phyloP scores from a whole-genome alignment of 2,888 invertebrate species.

The Zygaena filipendulae region DNA sequence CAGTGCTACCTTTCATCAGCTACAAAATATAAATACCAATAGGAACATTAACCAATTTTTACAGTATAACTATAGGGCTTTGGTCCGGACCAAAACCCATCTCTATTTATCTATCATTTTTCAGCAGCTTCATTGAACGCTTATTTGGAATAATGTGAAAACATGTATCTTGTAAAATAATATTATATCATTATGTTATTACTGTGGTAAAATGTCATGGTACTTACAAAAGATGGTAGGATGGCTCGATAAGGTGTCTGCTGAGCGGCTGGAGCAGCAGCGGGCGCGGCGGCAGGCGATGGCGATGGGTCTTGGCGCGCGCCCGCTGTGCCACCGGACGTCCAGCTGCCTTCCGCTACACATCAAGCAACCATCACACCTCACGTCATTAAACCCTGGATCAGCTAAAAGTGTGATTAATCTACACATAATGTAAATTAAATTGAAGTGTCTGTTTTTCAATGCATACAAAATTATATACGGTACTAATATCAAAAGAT shows the following conservation, averaged over 20 bases:
- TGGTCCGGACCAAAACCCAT: neutral
- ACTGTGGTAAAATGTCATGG: no score
- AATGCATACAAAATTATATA: no score
- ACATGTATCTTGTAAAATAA: conserved; percentile 1
- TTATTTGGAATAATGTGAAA: conserved; percentile 1
- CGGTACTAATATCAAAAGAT: no score
- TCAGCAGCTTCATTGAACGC: no score
- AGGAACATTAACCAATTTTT: no score
- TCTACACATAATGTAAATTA: no score
- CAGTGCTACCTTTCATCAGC: conserved; percentile 63
- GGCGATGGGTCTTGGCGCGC: conserved; percentile 65
- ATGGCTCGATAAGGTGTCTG: conserved; percentile 77
- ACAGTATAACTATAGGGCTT: conserved; percentile 3
- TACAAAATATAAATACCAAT: conserved; percentile 17
- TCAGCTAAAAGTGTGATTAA: no score
- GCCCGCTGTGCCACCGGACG: conserved; percentile 83
- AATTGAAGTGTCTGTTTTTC: neutral
- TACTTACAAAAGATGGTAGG: conserved; percentile 81
- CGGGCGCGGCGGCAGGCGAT: conserved; percentile 63
- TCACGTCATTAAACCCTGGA: no score
- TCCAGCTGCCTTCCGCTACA: conserved; percentile 88
- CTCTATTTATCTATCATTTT: no score
- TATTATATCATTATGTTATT: no score
- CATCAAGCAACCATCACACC: no score
- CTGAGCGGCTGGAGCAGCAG: conserved; percentile 61